A percentile compares a stretch with the other conserved stretches of the same genome.
Evolutionary conservation across 1,140 invertebrate species (phyloP).

Genomic region (Drosophila burlai): DNA sequence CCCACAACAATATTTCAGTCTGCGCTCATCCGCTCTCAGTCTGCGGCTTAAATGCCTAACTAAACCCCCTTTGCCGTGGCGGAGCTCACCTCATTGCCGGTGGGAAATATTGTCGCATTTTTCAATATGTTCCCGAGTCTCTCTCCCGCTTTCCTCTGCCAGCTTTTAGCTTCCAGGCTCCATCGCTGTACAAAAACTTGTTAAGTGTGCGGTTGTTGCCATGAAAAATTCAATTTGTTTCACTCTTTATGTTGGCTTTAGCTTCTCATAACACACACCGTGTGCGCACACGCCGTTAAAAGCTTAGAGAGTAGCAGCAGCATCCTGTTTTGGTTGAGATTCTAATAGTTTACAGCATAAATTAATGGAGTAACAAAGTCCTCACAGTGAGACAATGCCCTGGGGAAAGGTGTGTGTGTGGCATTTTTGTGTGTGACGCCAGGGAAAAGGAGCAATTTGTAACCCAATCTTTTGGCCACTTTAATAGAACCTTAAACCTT

Average conservation of each 20-base stretch:
- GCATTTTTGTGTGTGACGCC: background rate
- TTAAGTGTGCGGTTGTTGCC: conserved; percentile 72
- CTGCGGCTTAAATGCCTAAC: conserved; percentile 35
- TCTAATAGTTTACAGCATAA: conserved; percentile 68
- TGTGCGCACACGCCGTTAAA: conserved; percentile 47
- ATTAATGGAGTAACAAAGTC: conserved; percentile 52
- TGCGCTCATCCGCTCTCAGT: conserved; percentile 16
- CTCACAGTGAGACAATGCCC: background rate
- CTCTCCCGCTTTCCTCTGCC: background rate
- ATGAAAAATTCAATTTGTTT: conserved; percentile 81
- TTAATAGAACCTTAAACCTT: background rate
- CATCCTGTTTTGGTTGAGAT: conserved; percentile 34
- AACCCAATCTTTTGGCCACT: too few species aligned
- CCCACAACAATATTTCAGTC: conserved; percentile 48
- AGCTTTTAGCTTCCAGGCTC: background rate
- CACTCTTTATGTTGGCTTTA: conserved; percentile 78
- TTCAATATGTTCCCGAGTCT: conserved; percentile 60
- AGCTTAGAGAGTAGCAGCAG: conserved; percentile 44
- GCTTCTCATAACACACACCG: conserved; percentile 51
- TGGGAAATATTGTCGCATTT: conserved; percentile 79
- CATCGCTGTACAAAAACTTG: conserved; percentile 68
- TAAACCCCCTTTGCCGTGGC: conserved; percentile 6
- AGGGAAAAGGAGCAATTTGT: too few species aligned
- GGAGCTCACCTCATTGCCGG: conserved; percentile 42
- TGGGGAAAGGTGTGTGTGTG: background rate